Percentiles rank a stretch among this genome's conserved stretches.
Conservation (phyloP, 2,113 vertebrate genomes). For the Ploceus nigricollis region DNA sequence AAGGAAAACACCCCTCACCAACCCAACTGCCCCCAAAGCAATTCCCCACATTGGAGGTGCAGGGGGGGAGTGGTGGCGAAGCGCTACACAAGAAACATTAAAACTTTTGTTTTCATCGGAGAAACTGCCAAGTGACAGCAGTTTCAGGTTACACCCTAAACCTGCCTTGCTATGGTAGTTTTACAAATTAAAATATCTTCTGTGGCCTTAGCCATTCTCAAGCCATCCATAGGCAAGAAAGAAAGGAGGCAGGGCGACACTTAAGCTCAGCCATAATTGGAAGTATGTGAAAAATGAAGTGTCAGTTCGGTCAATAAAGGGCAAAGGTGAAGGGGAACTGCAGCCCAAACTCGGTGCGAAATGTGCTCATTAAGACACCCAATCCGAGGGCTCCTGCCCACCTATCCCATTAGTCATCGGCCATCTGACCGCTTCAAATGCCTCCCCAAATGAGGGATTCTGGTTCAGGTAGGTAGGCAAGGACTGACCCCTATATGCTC, state of each 20-base stretch:
- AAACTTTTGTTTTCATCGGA: constrained; percentile 45
- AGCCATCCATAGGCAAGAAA: constrained; percentile 77
- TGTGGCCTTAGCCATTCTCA: constrained; percentile 67
- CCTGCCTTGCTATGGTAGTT: constrained; percentile 68
- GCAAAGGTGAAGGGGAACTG: constrained; percentile 89
- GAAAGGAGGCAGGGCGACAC: constrained; percentile 77
- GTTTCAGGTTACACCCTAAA: constrained; percentile 77
- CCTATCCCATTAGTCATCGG: constrained; percentile 88
- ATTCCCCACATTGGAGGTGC: neutral
- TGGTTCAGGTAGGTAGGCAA: too few relatives aligned
- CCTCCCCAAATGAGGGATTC: too few relatives aligned
- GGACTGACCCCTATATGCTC: too few relatives aligned
- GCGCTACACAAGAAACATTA: constrained; percentile 37
- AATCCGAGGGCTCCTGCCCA: constrained; percentile 83
- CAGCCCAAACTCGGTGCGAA: constrained; percentile 85
- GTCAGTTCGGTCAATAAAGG: constrained; percentile 97
- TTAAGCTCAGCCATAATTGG: constrained; percentile 88
- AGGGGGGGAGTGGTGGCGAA: neutral
- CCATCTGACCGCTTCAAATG: constrained; percentile 77
- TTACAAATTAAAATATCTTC: constrained; percentile 84
- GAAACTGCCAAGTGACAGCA: constrained; percentile 66
- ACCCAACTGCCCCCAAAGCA: rapidly evolving
- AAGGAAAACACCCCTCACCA: neutral
- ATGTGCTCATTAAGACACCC: constrained; percentile 93
- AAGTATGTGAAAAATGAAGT: constrained; percentile 98